Percentiles rank a stretch among this genome's conserved stretches.
These are phyloP conservation scores for Dipodomys spectabilis DNA, from an alignment of 2,113 vertebrate genomes.

Conservation along the genomic window DNA sequence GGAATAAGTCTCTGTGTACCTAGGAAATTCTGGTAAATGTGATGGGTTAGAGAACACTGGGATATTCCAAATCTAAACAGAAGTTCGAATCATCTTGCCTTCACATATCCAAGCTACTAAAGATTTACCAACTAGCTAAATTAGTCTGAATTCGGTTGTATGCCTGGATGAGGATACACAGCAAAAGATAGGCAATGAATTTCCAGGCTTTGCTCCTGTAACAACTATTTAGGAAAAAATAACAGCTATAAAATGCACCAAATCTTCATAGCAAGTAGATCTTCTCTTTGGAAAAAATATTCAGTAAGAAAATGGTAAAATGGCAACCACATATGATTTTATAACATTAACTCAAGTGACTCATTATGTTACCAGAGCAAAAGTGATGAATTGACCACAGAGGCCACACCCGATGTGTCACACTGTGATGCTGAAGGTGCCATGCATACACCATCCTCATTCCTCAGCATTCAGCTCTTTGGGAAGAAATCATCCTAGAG, in stretches of 20 bases:
- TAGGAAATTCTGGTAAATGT: background rate
- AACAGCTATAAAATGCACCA: background rate
- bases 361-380: slow-evolving; percentile 36
- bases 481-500: slow-evolving; percentile 2
- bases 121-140: background rate
- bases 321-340: background rate
- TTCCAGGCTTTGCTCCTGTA: background rate
- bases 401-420: slow-evolving; percentile 58
- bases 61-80: slow-evolving; percentile 34
- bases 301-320: background rate
- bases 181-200: background rate
- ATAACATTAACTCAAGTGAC: slow-evolving; percentile 28
- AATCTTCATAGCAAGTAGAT: background rate
- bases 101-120: background rate
- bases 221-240: background rate
- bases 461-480: background rate
- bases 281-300: slow-evolving; percentile 20
- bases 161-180: background rate
- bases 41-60: slow-evolving; percentile 1
- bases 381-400: slow-evolving; percentile 18
- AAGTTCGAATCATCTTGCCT: slow-evolving; percentile 17
- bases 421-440: background rate
- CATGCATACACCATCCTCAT: background rate
- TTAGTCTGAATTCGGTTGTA: background rate
- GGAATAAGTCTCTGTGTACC: background rate